These are phyloP conservation scores for Pherbina coryleti DNA, from an alignment of 2,888 invertebrate species.

Conservation along the genomic window DNA sequence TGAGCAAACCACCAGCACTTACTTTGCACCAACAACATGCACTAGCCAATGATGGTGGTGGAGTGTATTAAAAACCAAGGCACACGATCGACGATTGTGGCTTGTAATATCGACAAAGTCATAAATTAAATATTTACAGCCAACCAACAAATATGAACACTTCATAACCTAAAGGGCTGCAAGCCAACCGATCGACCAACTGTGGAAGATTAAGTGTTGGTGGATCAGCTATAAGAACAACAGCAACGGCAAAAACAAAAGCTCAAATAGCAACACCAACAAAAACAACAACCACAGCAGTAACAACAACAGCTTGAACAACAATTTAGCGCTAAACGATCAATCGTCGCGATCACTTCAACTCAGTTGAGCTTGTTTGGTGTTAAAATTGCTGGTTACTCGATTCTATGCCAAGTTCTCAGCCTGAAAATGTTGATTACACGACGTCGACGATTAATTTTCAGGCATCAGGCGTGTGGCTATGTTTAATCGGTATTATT, in stretches of 20 bases:
- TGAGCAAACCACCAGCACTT: constrained; percentile 53
- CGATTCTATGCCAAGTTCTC: background rate
- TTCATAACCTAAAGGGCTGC: constrained; percentile 41
- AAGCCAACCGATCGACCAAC: background rate
- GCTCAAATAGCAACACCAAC: background rate
- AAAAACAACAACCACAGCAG: constrained; percentile 27
- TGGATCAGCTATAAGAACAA: constrained; percentile 42
- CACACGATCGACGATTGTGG: constrained; percentile 55
- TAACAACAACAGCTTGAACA: constrained; percentile 27
- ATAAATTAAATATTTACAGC: constrained; percentile 65
- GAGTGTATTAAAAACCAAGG: constrained; percentile 42
- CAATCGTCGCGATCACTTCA: constrained; percentile 61
- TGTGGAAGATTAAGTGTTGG: constrained; percentile 35
- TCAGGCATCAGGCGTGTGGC: constrained; percentile 38
- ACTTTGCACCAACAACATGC: background rate
- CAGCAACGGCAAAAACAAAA: constrained; percentile 36
- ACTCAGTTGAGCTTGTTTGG: background rate
- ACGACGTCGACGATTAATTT: constrained; percentile 43
- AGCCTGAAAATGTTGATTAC: constrained; percentile 36
- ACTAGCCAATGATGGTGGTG: constrained; percentile 27
- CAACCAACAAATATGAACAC: constrained; percentile 53
- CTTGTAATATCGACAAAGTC: constrained; percentile 61
- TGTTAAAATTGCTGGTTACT: background rate
- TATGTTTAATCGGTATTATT: constrained; percentile 24
- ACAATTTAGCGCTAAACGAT: constrained; percentile 56